Percentiles rank a stretch among this genome's conserved stretches.
Evolutionary conservation across 2,888 invertebrate species (phyloP).

Genomic region (Brachynemurus nebulosus): DNA sequence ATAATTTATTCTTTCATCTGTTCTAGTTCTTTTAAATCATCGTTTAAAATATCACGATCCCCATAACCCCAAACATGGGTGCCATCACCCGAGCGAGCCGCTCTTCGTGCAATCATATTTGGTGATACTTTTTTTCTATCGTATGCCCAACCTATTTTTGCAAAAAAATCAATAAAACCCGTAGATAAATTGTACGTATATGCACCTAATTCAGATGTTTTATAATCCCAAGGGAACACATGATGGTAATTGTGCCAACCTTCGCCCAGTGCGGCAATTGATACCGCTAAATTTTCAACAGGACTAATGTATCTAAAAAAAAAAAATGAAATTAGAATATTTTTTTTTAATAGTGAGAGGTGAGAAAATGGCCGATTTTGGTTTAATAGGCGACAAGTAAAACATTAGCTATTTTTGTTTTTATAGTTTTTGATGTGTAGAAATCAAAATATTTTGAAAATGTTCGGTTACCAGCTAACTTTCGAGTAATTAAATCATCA

Average conservation of each 20-base stretch:
- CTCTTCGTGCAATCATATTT: conserved; percentile 41
- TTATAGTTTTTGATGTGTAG: too few species aligned
- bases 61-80: conserved; percentile 50
- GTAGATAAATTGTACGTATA: conserved; percentile 60
- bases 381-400: too few species aligned
- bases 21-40: conserved; percentile 40
- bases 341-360: neutral
- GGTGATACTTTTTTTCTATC: conserved; percentile 53
- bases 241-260: conserved; percentile 80
- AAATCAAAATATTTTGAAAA: too few species aligned
- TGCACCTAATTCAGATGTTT: conserved; percentile 42
- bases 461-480: too few species aligned
- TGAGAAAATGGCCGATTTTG: neutral
- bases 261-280: conserved; percentile 63
- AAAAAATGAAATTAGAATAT: neutral
- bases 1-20: conserved; percentile 33
- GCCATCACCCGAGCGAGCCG: conserved; percentile 45
- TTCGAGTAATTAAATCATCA: too few species aligned
- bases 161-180: conserved; percentile 64
- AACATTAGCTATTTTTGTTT: too few species aligned
- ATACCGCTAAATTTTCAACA: conserved; percentile 56
- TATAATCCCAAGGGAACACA: conserved; percentile 48
- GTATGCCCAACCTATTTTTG: conserved; percentile 67
- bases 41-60: conserved; percentile 39
- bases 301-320: conserved; percentile 46